Evolutionary conservation across 2,888 invertebrate species (phyloP).

Genomic region (Omphaloscelis lunosa): DNA sequence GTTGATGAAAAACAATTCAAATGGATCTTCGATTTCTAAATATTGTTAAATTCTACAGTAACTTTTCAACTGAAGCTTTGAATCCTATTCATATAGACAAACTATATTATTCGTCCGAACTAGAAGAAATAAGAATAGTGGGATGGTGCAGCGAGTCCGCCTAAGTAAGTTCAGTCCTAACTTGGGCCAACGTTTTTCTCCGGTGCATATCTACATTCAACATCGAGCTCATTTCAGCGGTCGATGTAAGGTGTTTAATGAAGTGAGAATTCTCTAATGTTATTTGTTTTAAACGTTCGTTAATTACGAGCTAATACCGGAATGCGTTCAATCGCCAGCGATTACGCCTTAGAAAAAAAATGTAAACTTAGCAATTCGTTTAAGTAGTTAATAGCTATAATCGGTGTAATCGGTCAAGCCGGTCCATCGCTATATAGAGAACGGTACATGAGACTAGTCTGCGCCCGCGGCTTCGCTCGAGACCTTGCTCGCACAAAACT

Average conservation of each 20-base stretch:
- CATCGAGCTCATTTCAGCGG: not conserved
- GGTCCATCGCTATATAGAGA: conserved; percentile 71
- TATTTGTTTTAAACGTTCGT: conserved; percentile 59
- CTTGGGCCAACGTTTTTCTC: not conserved
- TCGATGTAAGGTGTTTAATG: conserved; percentile 52
- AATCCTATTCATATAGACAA: not conserved
- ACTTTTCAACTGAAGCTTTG: not conserved
- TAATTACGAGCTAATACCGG: conserved; percentile 61
- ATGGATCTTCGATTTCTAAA: not conserved
- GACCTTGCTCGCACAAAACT: conserved; percentile 64
- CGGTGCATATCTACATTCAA: not conserved
- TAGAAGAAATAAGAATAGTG: not conserved
- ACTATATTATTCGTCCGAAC: not conserved
- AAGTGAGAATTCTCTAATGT: conserved; percentile 63
- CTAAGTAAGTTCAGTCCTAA: not conserved
- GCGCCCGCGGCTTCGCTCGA: conserved; percentile 57
- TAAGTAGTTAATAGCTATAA: conserved; percentile 77
- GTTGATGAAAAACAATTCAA: not conserved
- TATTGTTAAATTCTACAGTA: not conserved
- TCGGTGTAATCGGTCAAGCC: conserved; percentile 62
- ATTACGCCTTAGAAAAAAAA: conserved; percentile 76
- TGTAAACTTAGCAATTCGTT: conserved; percentile 74
- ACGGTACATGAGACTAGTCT: conserved; percentile 55
- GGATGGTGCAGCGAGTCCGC: not conserved
- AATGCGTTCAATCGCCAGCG: conserved; percentile 72